Base-by-base conservation (phyloP, 2,113 vertebrate species). In the Epinephelus moara region DNA sequence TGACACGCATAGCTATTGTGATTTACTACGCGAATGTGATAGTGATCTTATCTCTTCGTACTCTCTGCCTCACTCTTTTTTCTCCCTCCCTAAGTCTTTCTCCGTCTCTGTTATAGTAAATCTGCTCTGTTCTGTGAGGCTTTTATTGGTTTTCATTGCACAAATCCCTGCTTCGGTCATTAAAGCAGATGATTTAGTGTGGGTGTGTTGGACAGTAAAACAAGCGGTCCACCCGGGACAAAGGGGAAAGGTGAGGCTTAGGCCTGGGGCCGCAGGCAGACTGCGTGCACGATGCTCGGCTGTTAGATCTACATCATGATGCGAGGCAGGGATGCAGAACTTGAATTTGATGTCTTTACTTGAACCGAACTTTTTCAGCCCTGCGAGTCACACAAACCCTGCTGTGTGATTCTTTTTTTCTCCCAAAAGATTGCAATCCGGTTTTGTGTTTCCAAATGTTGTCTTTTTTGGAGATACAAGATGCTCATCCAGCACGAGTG, bases 151-250 rank as follows among this genome's bases (percentile, higher is more conserved):
- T 88, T 88, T 89, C 62, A 40, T 25, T 64, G 57, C 40, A 71
- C 63, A 49, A 76, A 78, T 88, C 80, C 50, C 52, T 56, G 62
- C 76, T 74, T 69, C 1, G 76, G 71, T 72, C 88, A 89, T 90
- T 91, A 91, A 94, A 91, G 70, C 55, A 21, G 57, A 47, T 89
- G 92, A 94, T 91, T 93, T 92, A 94, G 25, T 57, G 83, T 52
- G 70, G 64, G 77, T 21, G 59, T 73, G 78, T 64, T 77, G 21
- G 61, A 82, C 40, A 70, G 55, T 85, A 78, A 85, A 89, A 83
- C 21, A 53, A 52, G 60, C 62, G 1, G 66, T 82, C 63, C 59
- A 52, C 53, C 47, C 42, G 60, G 78, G 64, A 70, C 64, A 64
- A 53, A 82, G 21, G 45, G 59, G 19, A 80, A 72, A 88, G 59